Evolutionary conservation across 2,888 invertebrate genomes (phyloP).

Genomic region (Acrobasis repandana): DNA sequence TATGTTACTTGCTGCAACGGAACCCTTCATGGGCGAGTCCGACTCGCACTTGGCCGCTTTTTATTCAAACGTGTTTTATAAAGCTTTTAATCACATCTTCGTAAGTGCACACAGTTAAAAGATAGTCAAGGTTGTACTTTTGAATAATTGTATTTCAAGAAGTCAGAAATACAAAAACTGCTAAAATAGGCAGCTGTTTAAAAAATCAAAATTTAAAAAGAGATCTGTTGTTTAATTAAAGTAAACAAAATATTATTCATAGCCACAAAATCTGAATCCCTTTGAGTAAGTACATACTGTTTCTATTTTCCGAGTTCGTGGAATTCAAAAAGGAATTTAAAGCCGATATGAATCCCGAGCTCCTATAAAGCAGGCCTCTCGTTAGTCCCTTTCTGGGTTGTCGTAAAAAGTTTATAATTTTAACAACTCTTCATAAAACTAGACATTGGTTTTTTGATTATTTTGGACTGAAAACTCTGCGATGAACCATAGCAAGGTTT

Average conservation of each 20-base stretch:
- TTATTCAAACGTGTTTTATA: too few species aligned
- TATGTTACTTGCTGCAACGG: too few species aligned
- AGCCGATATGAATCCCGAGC: neutral
- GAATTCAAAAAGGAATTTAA: neutral
- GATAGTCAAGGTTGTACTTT: too few species aligned
- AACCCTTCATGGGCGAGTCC: too few species aligned
- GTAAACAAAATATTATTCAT: neutral
- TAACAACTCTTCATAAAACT: slow-evolving; percentile 10
- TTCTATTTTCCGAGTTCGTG: neutral
- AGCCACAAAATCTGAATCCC: neutral
- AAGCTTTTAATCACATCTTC: too few species aligned
- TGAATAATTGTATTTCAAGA: too few species aligned
- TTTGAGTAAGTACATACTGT: neutral
- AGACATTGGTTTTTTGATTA: slow-evolving; percentile 1
- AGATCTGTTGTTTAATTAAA: too few species aligned
- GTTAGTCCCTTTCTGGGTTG: slow-evolving; percentile 1
- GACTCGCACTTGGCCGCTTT: too few species aligned
- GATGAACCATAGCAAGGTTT: neutral
- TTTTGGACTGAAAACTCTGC: neutral
- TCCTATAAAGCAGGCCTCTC: neutral
- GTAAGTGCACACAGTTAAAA: too few species aligned
- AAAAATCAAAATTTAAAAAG: too few species aligned
- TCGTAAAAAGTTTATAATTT: slow-evolving; percentile 10
- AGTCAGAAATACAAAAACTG: too few species aligned
- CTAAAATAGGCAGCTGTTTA: too few species aligned